A percentile compares a stretch with the other conserved stretches of the same genome.
Evolutionary conservation across 2,888 invertebrate genomes (phyloP).

Genomic region (Drosophila emarginata): DNA sequence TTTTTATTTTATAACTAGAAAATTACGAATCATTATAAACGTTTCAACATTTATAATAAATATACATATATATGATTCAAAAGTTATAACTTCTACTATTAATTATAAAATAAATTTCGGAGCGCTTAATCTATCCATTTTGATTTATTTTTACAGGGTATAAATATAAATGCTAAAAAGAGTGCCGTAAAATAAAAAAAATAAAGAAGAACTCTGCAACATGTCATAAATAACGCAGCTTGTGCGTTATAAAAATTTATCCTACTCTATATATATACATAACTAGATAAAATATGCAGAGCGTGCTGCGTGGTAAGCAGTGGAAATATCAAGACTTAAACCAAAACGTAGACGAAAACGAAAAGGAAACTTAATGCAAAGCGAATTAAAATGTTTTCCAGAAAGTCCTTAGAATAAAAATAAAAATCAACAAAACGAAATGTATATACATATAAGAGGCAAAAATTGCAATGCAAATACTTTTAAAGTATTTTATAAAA

Average conservation of each 20-base stretch:
- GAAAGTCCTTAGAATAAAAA: background rate
- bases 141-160: background rate
- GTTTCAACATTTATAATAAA: too few species aligned
- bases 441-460: background rate
- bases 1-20: too few species aligned
- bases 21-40: too few species aligned
- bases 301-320: constrained; percentile 4
- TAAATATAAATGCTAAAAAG: background rate
- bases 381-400: constrained; percentile 12
- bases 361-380: background rate
- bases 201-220: constrained; percentile 36
- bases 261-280: constrained; percentile 15
- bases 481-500: background rate
- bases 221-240: constrained; percentile 64
- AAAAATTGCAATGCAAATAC: constrained; percentile 19
- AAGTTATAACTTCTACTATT: too few species aligned
- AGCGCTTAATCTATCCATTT: background rate
- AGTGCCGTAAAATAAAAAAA: background rate
- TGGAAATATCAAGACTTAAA: constrained; percentile 6
- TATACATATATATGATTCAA: too few species aligned
- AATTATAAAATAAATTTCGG: too few species aligned
- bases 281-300: constrained; percentile 14
- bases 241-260: constrained; percentile 44
- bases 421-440: background rate
- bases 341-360: constrained; percentile 1